These are phyloP conservation scores for Aldabrachelys gigantea DNA, from an alignment of 2,113 vertebrate genomes.

Conservation along the genomic window DNA sequence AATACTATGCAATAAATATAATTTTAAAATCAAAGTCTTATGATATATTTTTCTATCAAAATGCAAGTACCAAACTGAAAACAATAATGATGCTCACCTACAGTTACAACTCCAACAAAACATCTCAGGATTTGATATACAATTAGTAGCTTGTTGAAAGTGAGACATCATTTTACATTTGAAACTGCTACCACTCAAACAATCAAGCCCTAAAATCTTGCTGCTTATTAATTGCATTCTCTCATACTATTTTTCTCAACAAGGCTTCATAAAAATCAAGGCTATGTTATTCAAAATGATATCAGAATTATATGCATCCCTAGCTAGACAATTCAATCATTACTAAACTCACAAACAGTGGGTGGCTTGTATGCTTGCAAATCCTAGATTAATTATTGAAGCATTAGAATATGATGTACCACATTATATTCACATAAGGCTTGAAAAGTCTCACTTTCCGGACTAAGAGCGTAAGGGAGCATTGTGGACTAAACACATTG, in stretches of 20 bases:
- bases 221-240: constrained; percentile 62
- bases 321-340: background rate
- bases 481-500: background rate
- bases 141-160: constrained; percentile 69
- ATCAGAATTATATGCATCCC: background rate
- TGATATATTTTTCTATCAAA: constrained; percentile 56
- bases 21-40: constrained; percentile 63
- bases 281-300: background rate
- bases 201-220: constrained; percentile 63
- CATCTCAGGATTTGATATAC: constrained; percentile 66
- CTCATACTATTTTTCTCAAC: background rate
- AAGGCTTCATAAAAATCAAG: constrained; percentile 26
- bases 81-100: constrained; percentile 62
- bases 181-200: constrained; percentile 52
- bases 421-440: background rate
- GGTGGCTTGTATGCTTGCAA: background rate
- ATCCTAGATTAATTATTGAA: background rate
- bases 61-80: constrained; percentile 60
- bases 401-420: accelerated
- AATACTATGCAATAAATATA: constrained; percentile 67
- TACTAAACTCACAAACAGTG: background rate
- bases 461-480: background rate
- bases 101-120: constrained; percentile 48
- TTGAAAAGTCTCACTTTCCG: background rate
- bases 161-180: constrained; percentile 58